Evolutionary conservation across 2,797 vertebrate species (phyloP).

Genomic region (Eulemur mongoz): DNA sequence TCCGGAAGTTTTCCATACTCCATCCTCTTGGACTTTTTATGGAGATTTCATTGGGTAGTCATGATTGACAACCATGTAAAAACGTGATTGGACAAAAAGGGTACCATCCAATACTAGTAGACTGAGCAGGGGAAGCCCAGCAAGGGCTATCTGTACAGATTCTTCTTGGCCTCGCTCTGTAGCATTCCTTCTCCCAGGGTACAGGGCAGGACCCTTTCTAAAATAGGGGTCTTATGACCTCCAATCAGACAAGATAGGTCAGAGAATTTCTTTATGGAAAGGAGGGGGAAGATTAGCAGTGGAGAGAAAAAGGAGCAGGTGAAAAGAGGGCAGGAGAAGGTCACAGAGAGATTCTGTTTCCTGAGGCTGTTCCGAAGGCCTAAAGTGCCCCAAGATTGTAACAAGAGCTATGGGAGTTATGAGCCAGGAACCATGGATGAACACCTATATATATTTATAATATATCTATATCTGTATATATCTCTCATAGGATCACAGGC

Average conservation of each 20-base stretch:
- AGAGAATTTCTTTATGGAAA: neutral
- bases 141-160: neutral
- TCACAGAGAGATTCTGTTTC: neutral
- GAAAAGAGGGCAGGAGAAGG: neutral
- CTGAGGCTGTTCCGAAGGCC: neutral
- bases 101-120: neutral
- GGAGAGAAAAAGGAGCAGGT: neutral
- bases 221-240: neutral
- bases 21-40: neutral
- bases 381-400: neutral
- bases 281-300: neutral
- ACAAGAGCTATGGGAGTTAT: neutral
- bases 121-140: neutral
- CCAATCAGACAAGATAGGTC: neutral
- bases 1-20: neutral
- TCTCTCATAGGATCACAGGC: neutral
- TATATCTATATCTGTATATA: too few species aligned
- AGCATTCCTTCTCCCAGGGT: neutral
- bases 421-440: neutral
- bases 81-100: neutral
- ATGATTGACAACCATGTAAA: neutral
- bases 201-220: neutral
- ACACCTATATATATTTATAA: neutral
- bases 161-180: neutral
- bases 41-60: neutral